Percentiles rank a stretch among this genome's conserved stretches.
phyloP scores from a whole-genome alignment of 2,888 invertebrate species.

The Rhimphoctona megacephalus region DNA sequence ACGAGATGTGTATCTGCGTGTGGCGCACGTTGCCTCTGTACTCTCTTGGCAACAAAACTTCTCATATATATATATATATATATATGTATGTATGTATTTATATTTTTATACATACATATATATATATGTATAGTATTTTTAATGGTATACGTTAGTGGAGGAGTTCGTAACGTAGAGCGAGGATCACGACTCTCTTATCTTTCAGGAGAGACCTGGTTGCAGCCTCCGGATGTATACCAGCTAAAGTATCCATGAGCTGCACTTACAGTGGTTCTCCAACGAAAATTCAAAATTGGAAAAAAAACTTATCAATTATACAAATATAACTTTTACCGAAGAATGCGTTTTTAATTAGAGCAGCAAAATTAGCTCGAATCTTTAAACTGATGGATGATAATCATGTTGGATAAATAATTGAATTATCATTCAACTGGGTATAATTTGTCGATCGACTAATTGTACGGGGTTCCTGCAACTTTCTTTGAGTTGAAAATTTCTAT shows the following conservation, averaged over 20 bases:
- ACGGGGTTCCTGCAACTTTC: too few species aligned
- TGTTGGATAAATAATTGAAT: too few species aligned
- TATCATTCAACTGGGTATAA: too few species aligned
- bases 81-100: not conserved
- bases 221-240: slow-evolving; percentile 69
- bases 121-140: slow-evolving; percentile 20
- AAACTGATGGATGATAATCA: too few species aligned
- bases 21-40: slow-evolving; percentile 74
- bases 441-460: too few species aligned
- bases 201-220: slow-evolving; percentile 67
- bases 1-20: slow-evolving; percentile 82
- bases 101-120: not conserved
- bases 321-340: not conserved
- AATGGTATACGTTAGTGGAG: slow-evolving; percentile 40
- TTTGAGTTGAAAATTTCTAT: too few species aligned
- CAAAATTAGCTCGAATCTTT: not conserved
- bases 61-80: slow-evolving; percentile 15
- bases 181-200: slow-evolving; percentile 84
- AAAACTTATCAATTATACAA: not conserved
- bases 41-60: slow-evolving; percentile 30
- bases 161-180: slow-evolving; percentile 69
- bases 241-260: slow-evolving; percentile 38
- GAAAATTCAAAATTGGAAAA: slow-evolving; percentile 15
- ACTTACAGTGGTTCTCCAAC: slow-evolving; percentile 63
- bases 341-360: not conserved